A percentile compares a stretch with the other conserved stretches of the same genome.
phyloP scores from a whole-genome alignment of 2,797 vertebrate genomes.

The Periophthalmus magnuspinnatus region DNA sequence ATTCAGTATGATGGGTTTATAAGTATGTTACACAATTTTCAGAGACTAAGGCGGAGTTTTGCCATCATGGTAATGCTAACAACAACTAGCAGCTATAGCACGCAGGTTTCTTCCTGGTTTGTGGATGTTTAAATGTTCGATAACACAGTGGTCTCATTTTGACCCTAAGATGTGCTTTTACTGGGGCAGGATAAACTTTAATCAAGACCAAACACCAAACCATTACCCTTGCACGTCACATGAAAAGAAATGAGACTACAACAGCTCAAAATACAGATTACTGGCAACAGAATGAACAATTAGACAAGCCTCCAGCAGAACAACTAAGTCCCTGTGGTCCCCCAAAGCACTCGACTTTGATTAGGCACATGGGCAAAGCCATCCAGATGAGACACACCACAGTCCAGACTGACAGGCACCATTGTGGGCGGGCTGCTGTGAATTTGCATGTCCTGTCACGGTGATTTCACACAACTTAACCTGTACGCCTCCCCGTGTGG shows the following conservation, averaged over 20 bases:
- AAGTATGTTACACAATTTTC: too few relatives aligned
- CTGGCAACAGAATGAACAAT: slow-evolving; percentile 1
- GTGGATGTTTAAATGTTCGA: too few relatives aligned
- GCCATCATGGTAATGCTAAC: too few relatives aligned
- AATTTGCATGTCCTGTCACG: slow-evolving; percentile 73
- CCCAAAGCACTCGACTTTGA: slow-evolving; percentile 26
- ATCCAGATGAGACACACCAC: slow-evolving; percentile 15
- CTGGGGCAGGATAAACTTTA: too few relatives aligned
- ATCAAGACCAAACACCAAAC: too few relatives aligned
- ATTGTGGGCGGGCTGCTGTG: slow-evolving; percentile 62
- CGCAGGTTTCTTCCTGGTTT: too few relatives aligned
- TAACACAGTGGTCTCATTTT: too few relatives aligned
- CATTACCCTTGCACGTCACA: neutral
- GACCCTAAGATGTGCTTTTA: too few relatives aligned
- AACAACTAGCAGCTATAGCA: too few relatives aligned
- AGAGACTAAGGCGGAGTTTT: too few relatives aligned
- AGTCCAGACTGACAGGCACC: slow-evolving; percentile 54
- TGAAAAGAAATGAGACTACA: slow-evolving; percentile 27
- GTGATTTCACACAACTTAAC: slow-evolving; percentile 77
- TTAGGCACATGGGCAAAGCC: slow-evolving; percentile 17
- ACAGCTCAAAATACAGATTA: slow-evolving; percentile 49
- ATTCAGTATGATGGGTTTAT: too few relatives aligned
- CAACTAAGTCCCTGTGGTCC: slow-evolving; percentile 18
- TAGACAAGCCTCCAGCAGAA: slow-evolving; percentile 24
- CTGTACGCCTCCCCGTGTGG: slow-evolving; percentile 65